Conservation (phyloP, 1,140 invertebrate genomes). For the Sycophila sp. region DNA sequence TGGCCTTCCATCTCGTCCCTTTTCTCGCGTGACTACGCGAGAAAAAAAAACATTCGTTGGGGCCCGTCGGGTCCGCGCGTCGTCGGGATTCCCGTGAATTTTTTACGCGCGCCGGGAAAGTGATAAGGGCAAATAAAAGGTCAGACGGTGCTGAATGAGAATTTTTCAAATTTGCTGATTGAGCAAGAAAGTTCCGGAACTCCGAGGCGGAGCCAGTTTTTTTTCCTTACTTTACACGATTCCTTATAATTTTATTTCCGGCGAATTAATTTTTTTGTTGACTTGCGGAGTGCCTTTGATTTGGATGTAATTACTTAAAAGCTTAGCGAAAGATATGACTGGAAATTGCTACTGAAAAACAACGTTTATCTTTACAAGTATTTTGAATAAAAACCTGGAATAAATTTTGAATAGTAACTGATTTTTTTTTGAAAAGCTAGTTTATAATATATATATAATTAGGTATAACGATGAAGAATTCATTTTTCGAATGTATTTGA, state of each 20-base stretch:
- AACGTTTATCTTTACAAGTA: too few species aligned
- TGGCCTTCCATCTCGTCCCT: too few species aligned
- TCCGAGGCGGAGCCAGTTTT: not conserved
- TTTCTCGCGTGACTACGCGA: not conserved
- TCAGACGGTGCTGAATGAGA: not conserved
- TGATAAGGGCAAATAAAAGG: conserved; percentile 23
- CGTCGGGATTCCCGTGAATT: conserved; percentile 10
- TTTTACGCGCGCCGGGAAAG: conserved; percentile 13
- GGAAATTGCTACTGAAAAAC: too few species aligned
- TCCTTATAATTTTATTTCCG: not conserved
- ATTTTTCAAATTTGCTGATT: conserved; percentile 22
- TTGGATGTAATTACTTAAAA: too few species aligned
- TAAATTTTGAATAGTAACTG: too few species aligned
- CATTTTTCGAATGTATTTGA: too few species aligned
- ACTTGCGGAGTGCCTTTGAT: too few species aligned
- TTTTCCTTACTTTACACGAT: not conserved
- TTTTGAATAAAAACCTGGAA: too few species aligned
- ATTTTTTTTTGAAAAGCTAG: too few species aligned
- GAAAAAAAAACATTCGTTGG: not conserved
- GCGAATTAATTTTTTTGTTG: not conserved
- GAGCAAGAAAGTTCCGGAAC: not conserved
- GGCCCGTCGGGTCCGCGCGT: not conserved
- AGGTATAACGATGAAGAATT: too few species aligned
- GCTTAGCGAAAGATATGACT: too few species aligned
- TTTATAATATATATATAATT: too few species aligned